Percentiles rank a stretch among this genome's conserved stretches.
Evolutionary conservation across 1,140 invertebrate species (phyloP).

Genomic region (Formica exsecta): DNA sequence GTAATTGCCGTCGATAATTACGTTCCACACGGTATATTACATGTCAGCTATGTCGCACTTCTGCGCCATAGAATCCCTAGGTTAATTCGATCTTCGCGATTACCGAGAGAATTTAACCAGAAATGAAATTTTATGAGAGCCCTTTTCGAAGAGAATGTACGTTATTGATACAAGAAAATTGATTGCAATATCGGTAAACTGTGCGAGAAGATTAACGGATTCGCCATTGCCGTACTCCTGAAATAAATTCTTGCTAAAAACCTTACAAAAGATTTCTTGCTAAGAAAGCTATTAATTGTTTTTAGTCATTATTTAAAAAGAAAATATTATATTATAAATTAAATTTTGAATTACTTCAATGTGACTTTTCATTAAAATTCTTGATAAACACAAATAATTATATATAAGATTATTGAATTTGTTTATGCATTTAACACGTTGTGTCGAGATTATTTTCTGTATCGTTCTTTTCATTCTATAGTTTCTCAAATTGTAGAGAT

Average conservation of each 20-base stretch:
- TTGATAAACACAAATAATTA: no score
- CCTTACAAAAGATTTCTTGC: not conserved
- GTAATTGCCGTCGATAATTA: slow-evolving; percentile 70
- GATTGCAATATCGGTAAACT: slow-evolving; percentile 43
- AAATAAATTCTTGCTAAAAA: not conserved
- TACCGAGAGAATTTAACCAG: slow-evolving; percentile 27
- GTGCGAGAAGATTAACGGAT: slow-evolving; percentile 17
- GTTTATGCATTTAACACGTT: not conserved
- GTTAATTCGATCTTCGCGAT: slow-evolving; percentile 67
- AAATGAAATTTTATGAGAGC: slow-evolving; percentile 51
- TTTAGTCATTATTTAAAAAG: not conserved
- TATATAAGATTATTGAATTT: not conserved
- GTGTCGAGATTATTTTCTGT: slow-evolving; percentile 14
- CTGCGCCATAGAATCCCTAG: slow-evolving; percentile 35
- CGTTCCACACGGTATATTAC: slow-evolving; percentile 73
- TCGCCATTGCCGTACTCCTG: not conserved
- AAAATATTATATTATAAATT: slow-evolving; percentile 9
- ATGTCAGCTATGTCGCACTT: slow-evolving; percentile 57
- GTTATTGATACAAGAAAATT: slow-evolving; percentile 56
- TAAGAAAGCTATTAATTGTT: not conserved
- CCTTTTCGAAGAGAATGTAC: slow-evolving; percentile 35
- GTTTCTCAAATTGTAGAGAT: slow-evolving; percentile 19
- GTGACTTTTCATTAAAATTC: no score
- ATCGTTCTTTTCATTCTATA: slow-evolving; percentile 25
- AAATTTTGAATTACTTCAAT: not conserved